Percentiles rank a stretch among this genome's conserved stretches.
Evolutionary conservation across 2,888 invertebrate genomes (phyloP).

Genomic region (Drosophila ustulata): DNA sequence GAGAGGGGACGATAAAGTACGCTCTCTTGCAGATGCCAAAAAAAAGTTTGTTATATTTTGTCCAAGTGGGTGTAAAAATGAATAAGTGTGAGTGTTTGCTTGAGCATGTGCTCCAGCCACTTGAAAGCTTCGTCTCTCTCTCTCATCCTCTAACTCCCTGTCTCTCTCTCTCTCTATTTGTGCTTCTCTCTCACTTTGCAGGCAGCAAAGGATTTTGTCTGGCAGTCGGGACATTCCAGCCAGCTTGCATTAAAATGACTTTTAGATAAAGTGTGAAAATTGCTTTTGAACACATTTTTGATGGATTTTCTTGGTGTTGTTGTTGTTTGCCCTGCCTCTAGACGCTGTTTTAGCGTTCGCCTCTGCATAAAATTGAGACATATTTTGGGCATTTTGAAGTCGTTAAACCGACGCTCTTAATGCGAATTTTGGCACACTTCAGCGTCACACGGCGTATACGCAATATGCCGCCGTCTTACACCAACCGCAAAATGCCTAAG

Average conservation of each 20-base stretch:
- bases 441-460: slow-evolving; percentile 34
- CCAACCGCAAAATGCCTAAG: slow-evolving; percentile 25
- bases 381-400: slow-evolving; percentile 52
- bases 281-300: slow-evolving; percentile 66
- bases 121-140: slow-evolving; percentile 4
- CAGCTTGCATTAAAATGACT: slow-evolving; percentile 64
- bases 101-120: slow-evolving; percentile 11
- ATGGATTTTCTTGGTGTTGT: slow-evolving; percentile 37
- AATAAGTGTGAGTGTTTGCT: slow-evolving; percentile 25
- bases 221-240: slow-evolving; percentile 1
- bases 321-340: slow-evolving; percentile 7
- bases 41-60: slow-evolving; percentile 54
- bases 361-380: slow-evolving; percentile 53
- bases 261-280: slow-evolving; percentile 66
- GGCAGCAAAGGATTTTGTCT: slow-evolving; percentile 52
- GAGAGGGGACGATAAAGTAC: background rate
- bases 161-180: background rate
- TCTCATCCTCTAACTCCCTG: background rate
- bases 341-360: slow-evolving; percentile 1
- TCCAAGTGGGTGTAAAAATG: slow-evolving; percentile 30
- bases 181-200: background rate
- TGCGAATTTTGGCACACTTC: slow-evolving; percentile 13
- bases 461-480: slow-evolving; percentile 23
- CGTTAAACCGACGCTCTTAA: slow-evolving; percentile 46
- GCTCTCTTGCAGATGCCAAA: slow-evolving; percentile 40